Evolutionary conservation across 2,888 invertebrate species (phyloP).

Genomic region (Idaea straminata): DNA sequence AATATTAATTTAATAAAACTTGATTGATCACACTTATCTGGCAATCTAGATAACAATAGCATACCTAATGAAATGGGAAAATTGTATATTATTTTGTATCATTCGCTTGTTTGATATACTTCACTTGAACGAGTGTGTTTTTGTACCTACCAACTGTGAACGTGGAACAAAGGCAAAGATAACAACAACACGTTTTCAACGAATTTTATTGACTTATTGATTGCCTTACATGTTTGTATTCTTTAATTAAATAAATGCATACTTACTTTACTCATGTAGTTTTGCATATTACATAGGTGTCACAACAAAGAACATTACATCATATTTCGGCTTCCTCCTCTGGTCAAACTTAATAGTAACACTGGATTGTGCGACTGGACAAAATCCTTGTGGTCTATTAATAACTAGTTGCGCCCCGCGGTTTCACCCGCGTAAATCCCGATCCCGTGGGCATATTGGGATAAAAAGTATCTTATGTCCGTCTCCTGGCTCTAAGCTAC

Average conservation of each 20-base stretch:
- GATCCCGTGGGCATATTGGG: too few relatives aligned
- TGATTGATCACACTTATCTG: constrained; percentile 42
- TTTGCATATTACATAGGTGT: background rate
- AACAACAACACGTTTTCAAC: background rate
- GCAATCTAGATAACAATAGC: constrained; percentile 36
- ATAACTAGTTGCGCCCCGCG: too few relatives aligned
- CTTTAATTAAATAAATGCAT: background rate
- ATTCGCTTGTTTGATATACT: constrained; percentile 21
- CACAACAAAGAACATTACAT: background rate
- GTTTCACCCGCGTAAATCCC: too few relatives aligned
- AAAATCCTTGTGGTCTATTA: too few relatives aligned
- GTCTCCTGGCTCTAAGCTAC: too few relatives aligned
- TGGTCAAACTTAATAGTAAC: background rate
- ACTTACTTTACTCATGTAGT: background rate
- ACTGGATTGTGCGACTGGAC: too few relatives aligned
- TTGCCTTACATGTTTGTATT: background rate
- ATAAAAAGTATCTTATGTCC: too few relatives aligned
- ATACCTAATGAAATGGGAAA: constrained; percentile 39
- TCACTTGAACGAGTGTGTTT: constrained; percentile 35
- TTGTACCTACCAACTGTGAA: constrained; percentile 35
- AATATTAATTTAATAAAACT: constrained; percentile 23
- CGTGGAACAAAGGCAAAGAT: constrained; percentile 41
- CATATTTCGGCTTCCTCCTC: background rate
- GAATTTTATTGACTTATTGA: constrained; percentile 1
- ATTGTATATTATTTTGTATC: constrained; percentile 24